Conservation (phyloP, 2,113 vertebrate genomes). For the human region DNA sequence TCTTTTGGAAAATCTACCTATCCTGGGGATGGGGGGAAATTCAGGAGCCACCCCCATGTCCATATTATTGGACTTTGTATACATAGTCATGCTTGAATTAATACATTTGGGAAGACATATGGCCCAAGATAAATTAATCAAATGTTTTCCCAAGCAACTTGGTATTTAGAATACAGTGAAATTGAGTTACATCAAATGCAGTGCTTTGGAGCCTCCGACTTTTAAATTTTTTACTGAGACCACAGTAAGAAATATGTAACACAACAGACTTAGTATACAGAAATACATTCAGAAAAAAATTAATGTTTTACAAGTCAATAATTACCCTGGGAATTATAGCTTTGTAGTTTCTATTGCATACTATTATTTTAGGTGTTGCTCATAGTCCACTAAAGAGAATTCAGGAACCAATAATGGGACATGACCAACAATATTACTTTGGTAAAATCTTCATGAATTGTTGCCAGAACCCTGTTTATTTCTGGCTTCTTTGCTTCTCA, state of each 20-base stretch:
- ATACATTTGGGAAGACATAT: background rate
- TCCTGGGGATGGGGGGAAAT: accelerated
- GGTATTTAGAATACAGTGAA: background rate
- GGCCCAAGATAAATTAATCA: background rate
- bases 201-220: background rate
- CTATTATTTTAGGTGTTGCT: background rate
- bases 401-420: background rate
- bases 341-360: background rate
- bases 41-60: accelerated
- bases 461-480: background rate
- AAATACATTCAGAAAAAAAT: background rate
- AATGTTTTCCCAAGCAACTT: background rate
- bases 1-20: background rate
- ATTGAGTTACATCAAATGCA: background rate
- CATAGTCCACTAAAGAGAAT: background rate
- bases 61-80: background rate
- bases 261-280: background rate
- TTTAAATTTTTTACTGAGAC: background rate
- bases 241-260: background rate
- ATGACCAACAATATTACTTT: background rate
- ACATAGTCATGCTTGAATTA: background rate
- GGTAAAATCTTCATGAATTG: background rate
- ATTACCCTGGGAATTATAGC: background rate
- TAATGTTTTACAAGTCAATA: background rate
- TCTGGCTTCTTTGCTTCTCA: background rate